Conservation (phyloP, 2,797 vertebrate genomes). For the Muscicapa comitata region DNA sequence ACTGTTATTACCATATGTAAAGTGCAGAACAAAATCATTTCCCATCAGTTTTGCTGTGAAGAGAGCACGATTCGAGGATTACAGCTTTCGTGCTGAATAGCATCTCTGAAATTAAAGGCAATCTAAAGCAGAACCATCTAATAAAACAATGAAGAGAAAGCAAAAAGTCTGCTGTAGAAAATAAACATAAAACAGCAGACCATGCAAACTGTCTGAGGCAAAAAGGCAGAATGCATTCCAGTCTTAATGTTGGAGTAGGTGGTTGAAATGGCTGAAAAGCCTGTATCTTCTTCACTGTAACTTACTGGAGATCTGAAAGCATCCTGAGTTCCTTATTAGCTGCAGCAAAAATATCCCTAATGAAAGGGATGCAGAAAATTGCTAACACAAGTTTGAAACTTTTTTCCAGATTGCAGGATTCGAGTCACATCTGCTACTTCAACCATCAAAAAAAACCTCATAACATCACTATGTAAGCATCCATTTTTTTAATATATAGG, state of each 20-base stretch:
- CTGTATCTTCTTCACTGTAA: neutral
- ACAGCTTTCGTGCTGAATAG: neutral
- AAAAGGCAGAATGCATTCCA: neutral
- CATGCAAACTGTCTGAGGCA: neutral
- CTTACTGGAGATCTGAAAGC: neutral
- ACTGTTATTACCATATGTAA: slow-evolving; percentile 35
- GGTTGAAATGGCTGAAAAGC: neutral
- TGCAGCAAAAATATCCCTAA: neutral
- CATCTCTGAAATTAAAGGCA: slow-evolving; percentile 36
- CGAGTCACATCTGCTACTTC: neutral
- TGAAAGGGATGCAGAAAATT: neutral
- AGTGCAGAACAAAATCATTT: slow-evolving; percentile 52
- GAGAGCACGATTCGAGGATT: neutral
- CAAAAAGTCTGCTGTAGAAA: neutral
- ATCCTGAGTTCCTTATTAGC: neutral
- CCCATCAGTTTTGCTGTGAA: slow-evolving; percentile 17
- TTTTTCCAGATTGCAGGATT: neutral
- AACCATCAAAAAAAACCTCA: accelerated
- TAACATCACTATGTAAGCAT: neutral
- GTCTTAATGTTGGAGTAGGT: accelerated
- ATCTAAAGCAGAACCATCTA: neutral
- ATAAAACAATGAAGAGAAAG: neutral
- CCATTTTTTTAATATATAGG: neutral
- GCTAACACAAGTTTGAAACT: neutral
- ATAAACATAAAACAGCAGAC: neutral